Evolutionary conservation across 2,888 invertebrate genomes (phyloP).

Genomic region (Pediacus dermestoides): DNA sequence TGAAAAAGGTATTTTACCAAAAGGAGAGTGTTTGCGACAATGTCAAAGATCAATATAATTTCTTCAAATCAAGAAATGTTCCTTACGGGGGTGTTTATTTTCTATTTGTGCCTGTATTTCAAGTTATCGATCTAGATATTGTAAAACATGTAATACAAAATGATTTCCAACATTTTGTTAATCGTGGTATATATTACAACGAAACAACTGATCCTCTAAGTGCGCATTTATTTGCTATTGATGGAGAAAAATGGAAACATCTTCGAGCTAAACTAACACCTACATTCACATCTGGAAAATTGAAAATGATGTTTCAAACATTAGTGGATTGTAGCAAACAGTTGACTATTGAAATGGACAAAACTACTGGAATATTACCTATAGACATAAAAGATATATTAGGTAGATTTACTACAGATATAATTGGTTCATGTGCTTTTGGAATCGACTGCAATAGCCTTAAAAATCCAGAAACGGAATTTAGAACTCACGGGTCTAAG

Average conservation of each 20-base stretch:
- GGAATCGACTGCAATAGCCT: constrained; percentile 58
- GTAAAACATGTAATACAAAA: constrained; percentile 34
- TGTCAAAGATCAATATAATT: too few relatives aligned
- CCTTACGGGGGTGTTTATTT: too few relatives aligned
- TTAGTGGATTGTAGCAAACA: constrained; percentile 43
- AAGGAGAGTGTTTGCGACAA: too few relatives aligned
- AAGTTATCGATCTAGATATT: constrained; percentile 34
- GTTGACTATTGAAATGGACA: constrained; percentile 30
- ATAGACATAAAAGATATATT: constrained; percentile 48
- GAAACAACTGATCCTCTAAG: constrained; percentile 31
- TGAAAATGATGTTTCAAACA: constrained; percentile 49
- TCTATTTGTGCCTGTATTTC: too few relatives aligned
- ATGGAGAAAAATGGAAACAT: constrained; percentile 35
- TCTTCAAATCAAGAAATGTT: too few relatives aligned
- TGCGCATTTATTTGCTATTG: constrained; percentile 30
- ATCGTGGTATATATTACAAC: constrained; percentile 31
- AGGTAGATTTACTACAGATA: constrained; percentile 57
- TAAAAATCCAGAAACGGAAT: constrained; percentile 44
- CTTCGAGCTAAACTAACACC: constrained; percentile 49
- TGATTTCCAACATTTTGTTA: constrained; percentile 37
- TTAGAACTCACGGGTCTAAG: constrained; percentile 38
- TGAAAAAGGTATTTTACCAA: too few relatives aligned
- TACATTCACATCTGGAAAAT: constrained; percentile 24
- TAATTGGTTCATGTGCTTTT: constrained; percentile 57
- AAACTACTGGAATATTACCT: too few relatives aligned